Evolutionary conservation across 2,888 invertebrate genomes (phyloP), one percentile per base, ranked within the genome.

Genomic region (Eucriotettix oculatus): DNA sequence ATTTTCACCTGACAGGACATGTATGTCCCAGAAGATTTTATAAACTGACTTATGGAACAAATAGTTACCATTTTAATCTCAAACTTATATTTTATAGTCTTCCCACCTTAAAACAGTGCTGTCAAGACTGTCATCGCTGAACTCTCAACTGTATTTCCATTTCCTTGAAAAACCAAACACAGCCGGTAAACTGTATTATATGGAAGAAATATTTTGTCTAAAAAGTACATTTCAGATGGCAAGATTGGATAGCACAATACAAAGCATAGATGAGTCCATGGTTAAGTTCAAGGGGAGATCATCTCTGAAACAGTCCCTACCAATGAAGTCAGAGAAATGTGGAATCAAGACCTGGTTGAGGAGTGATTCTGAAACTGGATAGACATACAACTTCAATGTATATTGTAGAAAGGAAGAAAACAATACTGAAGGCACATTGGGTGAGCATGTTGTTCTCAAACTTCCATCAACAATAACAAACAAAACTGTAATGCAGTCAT

Each of bases 271-370:
- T 55, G 67, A 68, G 60, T 66, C 66, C 11, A 66, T 68, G 67
- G 65, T 68, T n/a, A 62, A 65, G 55, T 68, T 68, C 61, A 68
- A 68, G 57, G 67, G 67, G 12, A 59, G 66, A n/a, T 59, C 60
- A 57, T 59, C 61, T 10, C 56, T 68, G 41, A 67, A 67, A 57
- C 66, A 68, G 56, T 68, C 66, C 58, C 61, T 67, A 61, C 65
- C 65, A 10, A 65, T 65, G 60, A 69, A 68, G 53, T 66, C 68
- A 11, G 66, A 66, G 41, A 68, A 69, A 59, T 29, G 66, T 16
- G 68, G 66, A 5, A 68, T 65, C 56, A 68, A 69, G 64, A 9
- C n/a, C 48, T 48, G 9, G 5, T n/a, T 48, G 48, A 48, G 5
- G n/a, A 48, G 48, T 5, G 3, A 48, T 48, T 48, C 9, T 9